Evolutionary conservation across 1,140 invertebrate genomes (phyloP), one percentile per base, ranked within the genome.

Genomic region (Aleiodes sp.): DNA sequence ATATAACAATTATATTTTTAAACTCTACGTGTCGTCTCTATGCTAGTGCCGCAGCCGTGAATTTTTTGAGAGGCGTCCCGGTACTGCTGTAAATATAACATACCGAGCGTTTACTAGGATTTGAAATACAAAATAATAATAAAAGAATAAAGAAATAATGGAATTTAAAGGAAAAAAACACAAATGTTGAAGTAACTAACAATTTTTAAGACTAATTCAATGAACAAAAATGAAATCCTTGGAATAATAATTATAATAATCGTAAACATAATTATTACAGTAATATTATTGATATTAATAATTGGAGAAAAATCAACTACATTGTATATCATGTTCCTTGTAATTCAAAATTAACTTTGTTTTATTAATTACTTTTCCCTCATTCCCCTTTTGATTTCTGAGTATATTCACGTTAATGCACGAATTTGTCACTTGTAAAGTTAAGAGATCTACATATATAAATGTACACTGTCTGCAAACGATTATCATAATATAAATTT

Each of bases 1-100:
- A 78, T 76, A 80, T 78, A 78, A 84, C 81, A 78, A 84, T 84
- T 86, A 86, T 86, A 86, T 86, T 86, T 86, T 86, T 86, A 85
- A 86, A 86, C 80, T 86, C 83, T 86, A 85, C 85, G 84, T 85
- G 83, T 86, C 84, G 82, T 86, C 78, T 80, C 74, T 82, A 75
- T 79, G 77, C 80, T 78, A 80, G 79, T 81, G 76, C 78, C 78
- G 56, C 33, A 60, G 67, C 21, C 31, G 57, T 35, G 61, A 46
- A 31, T 61, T 41, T 26, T 21, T 67, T 26, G 46, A 19, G 37
- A 29, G 12, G n/a, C 26, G 28, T 29, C 29, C 37, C 37, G 73
- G 65, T 72, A 74, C 70, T 74, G 68, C 70, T 74, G 73, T 74
- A 74, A 64, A 74, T 74, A 72, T 65, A 70, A 72, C 52, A 62